These are phyloP conservation scores for Petrocephalus sullivani DNA, from an alignment of 2,797 vertebrate species.

Conservation along the genomic window DNA sequence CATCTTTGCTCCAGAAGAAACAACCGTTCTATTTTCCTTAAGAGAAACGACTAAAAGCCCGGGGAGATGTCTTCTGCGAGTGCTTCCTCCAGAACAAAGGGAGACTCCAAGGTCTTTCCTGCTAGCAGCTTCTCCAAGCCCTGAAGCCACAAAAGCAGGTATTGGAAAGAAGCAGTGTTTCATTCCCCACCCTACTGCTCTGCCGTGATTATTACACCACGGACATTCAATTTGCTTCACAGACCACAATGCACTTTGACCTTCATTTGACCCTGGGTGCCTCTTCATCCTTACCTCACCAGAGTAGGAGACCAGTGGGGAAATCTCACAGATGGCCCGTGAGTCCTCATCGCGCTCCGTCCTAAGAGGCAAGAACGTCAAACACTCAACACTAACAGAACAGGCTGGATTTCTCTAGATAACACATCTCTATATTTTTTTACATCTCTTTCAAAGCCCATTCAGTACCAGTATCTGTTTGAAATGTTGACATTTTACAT, in stretches of 20 bases:
- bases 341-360: conserved; percentile 45
- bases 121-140: conserved; percentile 72
- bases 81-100: conserved; percentile 66
- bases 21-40: background rate
- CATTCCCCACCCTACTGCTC: background rate
- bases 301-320: conserved; percentile 84
- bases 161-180: background rate
- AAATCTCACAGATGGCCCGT: conserved; percentile 78
- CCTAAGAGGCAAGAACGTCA: conserved; percentile 42
- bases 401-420: background rate
- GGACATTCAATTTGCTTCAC: background rate
- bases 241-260: background rate
- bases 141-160: conserved; percentile 51
- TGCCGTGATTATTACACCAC: background rate
- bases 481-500: background rate
- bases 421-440: background rate
- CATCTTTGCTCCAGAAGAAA: background rate
- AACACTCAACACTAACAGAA: background rate
- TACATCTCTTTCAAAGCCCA: background rate
- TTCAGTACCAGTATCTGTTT: background rate
- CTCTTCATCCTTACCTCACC: conserved; percentile 77
- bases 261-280: background rate
- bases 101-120: conserved; percentile 62
- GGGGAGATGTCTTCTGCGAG: conserved; percentile 42
- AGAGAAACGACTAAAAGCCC: conserved; percentile 16